A percentile compares a stretch with the other conserved stretches of the same genome.
These are phyloP conservation scores for Zaprionus lachaisei DNA, from an alignment of 1,140 invertebrate genomes.

Conservation along the genomic window DNA sequence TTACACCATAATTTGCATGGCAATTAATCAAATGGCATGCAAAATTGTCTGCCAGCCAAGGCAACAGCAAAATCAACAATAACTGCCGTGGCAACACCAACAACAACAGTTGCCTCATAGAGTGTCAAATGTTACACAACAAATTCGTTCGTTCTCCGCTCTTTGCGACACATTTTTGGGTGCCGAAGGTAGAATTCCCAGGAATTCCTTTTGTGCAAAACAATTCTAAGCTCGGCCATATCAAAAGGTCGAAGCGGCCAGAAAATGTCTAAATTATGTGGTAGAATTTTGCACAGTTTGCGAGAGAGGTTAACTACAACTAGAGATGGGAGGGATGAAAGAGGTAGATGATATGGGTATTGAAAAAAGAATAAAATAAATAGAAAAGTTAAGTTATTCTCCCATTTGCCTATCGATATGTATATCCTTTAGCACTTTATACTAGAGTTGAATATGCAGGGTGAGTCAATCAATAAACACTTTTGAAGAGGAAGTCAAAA, in stretches of 20 bases:
- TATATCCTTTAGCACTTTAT: not conserved
- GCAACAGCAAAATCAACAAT: conserved; percentile 9
- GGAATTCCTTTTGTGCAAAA: conserved; percentile 25
- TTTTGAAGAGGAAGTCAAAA: not conserved
- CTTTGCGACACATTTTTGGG: conserved; percentile 65
- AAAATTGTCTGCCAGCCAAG: conserved; percentile 63
- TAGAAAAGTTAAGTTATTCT: not conserved
- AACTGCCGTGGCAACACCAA: conserved; percentile 10
- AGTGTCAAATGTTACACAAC: conserved; percentile 46
- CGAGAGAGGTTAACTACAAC: conserved; percentile 33
- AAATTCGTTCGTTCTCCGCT: conserved; percentile 26
- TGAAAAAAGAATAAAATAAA: not conserved
- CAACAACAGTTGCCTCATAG: not conserved
- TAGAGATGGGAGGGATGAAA: conserved; percentile 18
- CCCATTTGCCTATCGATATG: not conserved
- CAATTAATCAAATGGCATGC: conserved; percentile 83
- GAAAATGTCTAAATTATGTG: conserved; percentile 76
- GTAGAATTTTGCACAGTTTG: conserved; percentile 45
- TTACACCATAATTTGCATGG: conserved; percentile 83
- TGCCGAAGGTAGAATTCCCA: conserved; percentile 30
- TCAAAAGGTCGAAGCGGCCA: conserved; percentile 66
- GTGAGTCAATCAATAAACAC: not conserved
- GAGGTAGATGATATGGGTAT: no score
- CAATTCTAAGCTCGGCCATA: conserved; percentile 42
- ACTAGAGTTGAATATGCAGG: no score